A percentile compares a stretch with the other conserved stretches of the same genome.
These are phyloP conservation scores for Pterobdella sp. DNA, from an alignment of 2,888 invertebrate species.

Conservation along the genomic window DNA sequence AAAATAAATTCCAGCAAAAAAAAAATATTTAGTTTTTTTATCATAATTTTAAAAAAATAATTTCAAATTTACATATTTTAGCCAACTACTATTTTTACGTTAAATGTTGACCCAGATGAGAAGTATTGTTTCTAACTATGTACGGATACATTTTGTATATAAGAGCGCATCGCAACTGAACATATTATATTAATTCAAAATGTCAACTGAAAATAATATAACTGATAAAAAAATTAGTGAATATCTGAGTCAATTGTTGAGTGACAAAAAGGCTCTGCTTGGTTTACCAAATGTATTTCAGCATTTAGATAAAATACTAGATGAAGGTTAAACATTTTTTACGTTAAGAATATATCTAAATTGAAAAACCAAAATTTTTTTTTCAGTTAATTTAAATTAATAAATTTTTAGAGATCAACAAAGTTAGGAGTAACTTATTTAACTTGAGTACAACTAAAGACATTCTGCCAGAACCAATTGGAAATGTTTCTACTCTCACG, in stretches of 20 bases:
- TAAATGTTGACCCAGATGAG: conserved; percentile 7
- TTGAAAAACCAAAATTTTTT: neutral
- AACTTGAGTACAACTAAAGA: conserved; percentile 91
- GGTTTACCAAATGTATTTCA: conserved; percentile 99
- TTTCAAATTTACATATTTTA: neutral
- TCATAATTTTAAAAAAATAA: neutral
- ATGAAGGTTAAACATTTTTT: conserved; percentile 74
- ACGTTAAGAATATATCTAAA: neutral
- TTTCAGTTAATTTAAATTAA: neutral
- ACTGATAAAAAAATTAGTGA: conserved; percentile 59
- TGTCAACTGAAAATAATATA: conserved; percentile 22
- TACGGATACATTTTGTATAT: neutral
- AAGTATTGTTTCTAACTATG: neutral
- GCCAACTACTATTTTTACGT: neutral
- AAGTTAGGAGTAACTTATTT: conserved; percentile 91
- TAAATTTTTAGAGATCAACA: conserved; percentile 61
- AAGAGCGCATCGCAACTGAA: neutral
- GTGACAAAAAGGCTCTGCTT: conserved; percentile 99
- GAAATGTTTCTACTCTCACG: conserved; percentile 75
- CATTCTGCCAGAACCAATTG: conserved; percentile 39
- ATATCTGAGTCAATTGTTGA: conserved; percentile 98
- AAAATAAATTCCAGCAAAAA: too few relatives aligned
- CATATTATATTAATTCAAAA: neutral
- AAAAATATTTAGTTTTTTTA: too few relatives aligned
- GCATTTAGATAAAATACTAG: conserved; percentile 95